Evolutionary conservation across 2,113 vertebrate species (phyloP).

Genomic region (Todiramphus chloris): DNA sequence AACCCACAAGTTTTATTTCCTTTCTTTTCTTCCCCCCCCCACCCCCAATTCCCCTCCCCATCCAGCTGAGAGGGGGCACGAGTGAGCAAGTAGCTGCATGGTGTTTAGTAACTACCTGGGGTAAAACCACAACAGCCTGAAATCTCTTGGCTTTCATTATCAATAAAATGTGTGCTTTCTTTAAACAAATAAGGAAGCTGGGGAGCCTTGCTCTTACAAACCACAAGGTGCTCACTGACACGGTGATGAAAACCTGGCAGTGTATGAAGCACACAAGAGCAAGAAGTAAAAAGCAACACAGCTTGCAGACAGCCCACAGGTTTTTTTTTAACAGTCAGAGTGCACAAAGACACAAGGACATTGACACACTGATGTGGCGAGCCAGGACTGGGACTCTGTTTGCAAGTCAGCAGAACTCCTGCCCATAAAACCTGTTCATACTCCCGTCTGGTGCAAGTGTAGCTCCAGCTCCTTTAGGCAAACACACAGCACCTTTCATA

Average conservation of each 20-base stretch:
- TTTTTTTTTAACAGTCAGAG: background rate
- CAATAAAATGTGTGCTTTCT: background rate
- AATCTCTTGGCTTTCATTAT: background rate
- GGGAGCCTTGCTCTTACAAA: background rate
- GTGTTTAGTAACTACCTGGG: background rate
- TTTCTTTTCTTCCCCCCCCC: too few relatives aligned
- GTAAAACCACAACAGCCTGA: background rate
- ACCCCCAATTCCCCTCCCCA: too few relatives aligned
- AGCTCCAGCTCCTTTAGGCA: background rate
- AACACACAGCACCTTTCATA: background rate
- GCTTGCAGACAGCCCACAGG: background rate
- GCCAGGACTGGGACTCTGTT: background rate
- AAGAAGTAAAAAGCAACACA: background rate
- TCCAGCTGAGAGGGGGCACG: background rate
- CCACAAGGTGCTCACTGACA: background rate
- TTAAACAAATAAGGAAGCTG: background rate
- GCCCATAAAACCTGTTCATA: background rate
- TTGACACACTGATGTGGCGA: rapidly evolving
- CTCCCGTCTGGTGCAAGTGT: background rate
- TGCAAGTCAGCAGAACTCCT: background rate
- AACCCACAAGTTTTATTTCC: too few relatives aligned
- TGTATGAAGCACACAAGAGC: background rate
- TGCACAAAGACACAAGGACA: background rate
- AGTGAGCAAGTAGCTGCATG: background rate
- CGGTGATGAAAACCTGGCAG: background rate